Percentiles rank a stretch among this genome's conserved stretches.
Evolutionary conservation across 2,888 invertebrate species (phyloP).

Genomic region (Eristalis tenax): DNA sequence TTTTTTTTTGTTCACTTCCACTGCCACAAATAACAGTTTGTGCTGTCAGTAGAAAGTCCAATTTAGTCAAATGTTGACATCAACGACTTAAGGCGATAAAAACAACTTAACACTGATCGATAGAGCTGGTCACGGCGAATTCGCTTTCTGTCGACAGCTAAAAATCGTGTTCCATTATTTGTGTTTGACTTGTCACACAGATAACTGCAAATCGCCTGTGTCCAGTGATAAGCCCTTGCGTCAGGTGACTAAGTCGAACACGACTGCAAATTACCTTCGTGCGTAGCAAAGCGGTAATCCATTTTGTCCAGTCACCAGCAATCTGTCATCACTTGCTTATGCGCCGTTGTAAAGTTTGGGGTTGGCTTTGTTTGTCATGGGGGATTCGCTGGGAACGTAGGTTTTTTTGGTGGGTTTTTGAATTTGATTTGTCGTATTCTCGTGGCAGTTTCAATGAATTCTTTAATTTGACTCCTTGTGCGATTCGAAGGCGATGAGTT

Average conservation of each 20-base stretch:
- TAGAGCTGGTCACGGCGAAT: neutral
- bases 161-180: neutral
- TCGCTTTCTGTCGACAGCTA: neutral
- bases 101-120: neutral
- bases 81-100: slow-evolving; percentile 1
- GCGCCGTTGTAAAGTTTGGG: too few species aligned
- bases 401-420: too few species aligned
- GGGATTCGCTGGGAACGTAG: too few species aligned
- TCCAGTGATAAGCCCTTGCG: neutral
- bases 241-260: neutral
- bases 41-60: slow-evolving; percentile 1
- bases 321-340: too few species aligned
- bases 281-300: neutral
- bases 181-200: neutral
- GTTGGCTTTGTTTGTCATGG: too few species aligned
- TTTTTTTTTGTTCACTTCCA: neutral
- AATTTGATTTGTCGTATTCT: too few species aligned
- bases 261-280: neutral
- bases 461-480: too few species aligned
- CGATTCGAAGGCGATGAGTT: too few species aligned
- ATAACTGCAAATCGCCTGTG: neutral
- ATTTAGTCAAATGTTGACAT: neutral
- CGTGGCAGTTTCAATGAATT: too few species aligned
- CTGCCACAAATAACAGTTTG: neutral
- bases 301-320: neutral